phyloP scores from a whole-genome alignment of 2,888 invertebrate genomes.

The Caenorhabditis drosophilae region DNA sequence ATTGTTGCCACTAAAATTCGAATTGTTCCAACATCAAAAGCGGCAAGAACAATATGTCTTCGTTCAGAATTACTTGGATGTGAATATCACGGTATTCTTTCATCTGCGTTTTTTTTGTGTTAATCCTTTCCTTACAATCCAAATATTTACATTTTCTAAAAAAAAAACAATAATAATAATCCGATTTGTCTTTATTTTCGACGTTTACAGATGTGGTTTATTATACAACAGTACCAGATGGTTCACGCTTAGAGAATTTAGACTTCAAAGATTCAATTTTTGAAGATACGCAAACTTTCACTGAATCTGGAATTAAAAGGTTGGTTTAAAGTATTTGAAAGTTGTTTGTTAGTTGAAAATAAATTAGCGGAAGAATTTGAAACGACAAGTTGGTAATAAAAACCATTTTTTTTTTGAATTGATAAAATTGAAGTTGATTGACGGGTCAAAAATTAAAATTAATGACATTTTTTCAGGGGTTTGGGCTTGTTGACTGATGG shows the following conservation, averaged over 20 bases:
- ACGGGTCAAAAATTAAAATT: neutral
- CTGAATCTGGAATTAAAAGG: constrained; percentile 69
- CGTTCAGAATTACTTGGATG: constrained; percentile 88
- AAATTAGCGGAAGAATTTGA: too few species aligned
- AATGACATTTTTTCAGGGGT: constrained; percentile 73
- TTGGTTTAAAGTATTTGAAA: too few species aligned
- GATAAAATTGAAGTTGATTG: neutral
- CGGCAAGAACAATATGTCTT: constrained; percentile 86
- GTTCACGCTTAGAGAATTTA: constrained; percentile 45
- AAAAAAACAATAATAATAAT: too few species aligned
- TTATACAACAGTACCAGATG: constrained; percentile 53
- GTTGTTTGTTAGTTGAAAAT: too few species aligned
- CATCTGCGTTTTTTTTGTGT: too few species aligned
- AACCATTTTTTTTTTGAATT: constrained; percentile 3
- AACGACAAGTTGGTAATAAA: too few species aligned
- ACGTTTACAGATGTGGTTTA: too few species aligned
- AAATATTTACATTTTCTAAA: too few species aligned
- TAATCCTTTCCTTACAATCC: too few species aligned
- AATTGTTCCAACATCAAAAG: constrained; percentile 83
- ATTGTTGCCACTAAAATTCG: constrained; percentile 85
- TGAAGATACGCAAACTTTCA: constrained; percentile 80
- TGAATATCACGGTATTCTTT: constrained; percentile 79
- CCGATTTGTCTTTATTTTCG: too few species aligned
- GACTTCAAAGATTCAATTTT: constrained; percentile 54
- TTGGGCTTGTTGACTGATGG: constrained; percentile 78